Conservation (phyloP, 2,888 invertebrate genomes). For the Polietes domitor region DNA sequence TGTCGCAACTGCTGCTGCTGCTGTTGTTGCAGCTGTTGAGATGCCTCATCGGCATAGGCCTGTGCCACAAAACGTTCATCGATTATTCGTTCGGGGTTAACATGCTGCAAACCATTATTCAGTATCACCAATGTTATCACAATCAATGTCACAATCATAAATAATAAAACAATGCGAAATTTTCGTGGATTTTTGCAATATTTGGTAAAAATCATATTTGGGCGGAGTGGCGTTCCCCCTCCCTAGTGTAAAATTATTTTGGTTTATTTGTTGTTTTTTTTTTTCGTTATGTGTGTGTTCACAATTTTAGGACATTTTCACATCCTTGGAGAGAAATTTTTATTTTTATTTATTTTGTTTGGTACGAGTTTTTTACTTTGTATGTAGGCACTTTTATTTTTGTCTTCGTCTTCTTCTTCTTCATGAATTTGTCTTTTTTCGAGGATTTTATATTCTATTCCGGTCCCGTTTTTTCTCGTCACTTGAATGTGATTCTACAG, state of each 20-base stretch:
- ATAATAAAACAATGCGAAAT: conserved; percentile 77
- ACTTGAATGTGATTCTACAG: not conserved
- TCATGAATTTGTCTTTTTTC: conserved; percentile 9
- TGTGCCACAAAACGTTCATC: conserved; percentile 76
- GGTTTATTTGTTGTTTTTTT: not conserved
- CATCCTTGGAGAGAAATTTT: conserved; percentile 22
- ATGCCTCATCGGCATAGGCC: conserved; percentile 69
- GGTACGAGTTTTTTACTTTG: conserved; percentile 27
- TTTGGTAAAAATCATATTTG: conserved; percentile 79
- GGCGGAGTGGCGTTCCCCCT: not conserved
- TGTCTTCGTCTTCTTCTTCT: conserved; percentile 34
- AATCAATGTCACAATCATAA: conserved; percentile 76
- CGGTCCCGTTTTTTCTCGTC: conserved; percentile 40
- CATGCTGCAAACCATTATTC: conserved; percentile 72
- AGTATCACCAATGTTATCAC: conserved; percentile 77
- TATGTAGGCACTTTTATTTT: conserved; percentile 42
- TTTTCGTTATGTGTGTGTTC: too few relatives aligned
- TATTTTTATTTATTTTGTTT: conserved; percentile 17
- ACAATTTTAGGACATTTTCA: not conserved
- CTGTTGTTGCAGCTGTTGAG: conserved; percentile 29
- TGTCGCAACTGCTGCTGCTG: conserved; percentile 61
- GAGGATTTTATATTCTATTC: conserved; percentile 36
- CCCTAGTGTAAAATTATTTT: too few relatives aligned
- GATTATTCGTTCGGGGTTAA: conserved; percentile 74
- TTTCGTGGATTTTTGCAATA: conserved; percentile 80